Percentiles rank a stretch among this genome's conserved stretches.
Evolutionary conservation across 2,113 vertebrate genomes (phyloP).

Genomic region (Burhinus bistriatus): DNA sequence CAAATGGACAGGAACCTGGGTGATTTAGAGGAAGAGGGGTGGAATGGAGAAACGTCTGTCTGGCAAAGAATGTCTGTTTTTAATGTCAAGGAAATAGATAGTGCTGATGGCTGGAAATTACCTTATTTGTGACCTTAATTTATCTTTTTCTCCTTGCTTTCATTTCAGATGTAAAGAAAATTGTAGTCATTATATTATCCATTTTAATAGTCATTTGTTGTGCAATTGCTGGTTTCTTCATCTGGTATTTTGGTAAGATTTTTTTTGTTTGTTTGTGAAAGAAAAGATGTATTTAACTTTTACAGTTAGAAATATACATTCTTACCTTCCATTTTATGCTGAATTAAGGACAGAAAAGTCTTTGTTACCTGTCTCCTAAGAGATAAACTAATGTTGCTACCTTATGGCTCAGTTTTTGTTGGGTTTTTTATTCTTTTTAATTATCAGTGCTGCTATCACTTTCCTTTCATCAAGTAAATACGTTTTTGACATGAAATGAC

Average conservation of each 20-base stretch:
- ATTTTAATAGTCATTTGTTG: background rate
- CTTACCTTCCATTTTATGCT: background rate
- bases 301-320: background rate
- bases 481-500: background rate
- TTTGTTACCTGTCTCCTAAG: background rate
- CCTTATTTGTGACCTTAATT: background rate
- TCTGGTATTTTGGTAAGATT: slow-evolving; percentile 78
- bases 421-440: background rate
- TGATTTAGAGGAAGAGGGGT: background rate
- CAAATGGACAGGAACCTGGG: background rate
- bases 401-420: background rate
- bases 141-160: background rate
- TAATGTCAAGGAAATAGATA: background rate
- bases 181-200: background rate
- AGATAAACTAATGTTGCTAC: background rate
- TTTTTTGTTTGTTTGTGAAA: background rate
- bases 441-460: background rate
- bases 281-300: background rate
- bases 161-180: slow-evolving; percentile 57
- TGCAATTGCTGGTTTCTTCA: slow-evolving; percentile 45
- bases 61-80: background rate
- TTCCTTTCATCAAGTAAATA: background rate
- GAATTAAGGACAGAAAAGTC: background rate
- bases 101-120: background rate
- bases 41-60: background rate